Conservation (phyloP, 2,113 vertebrate genomes). For the Calonectris borealis region DNA sequence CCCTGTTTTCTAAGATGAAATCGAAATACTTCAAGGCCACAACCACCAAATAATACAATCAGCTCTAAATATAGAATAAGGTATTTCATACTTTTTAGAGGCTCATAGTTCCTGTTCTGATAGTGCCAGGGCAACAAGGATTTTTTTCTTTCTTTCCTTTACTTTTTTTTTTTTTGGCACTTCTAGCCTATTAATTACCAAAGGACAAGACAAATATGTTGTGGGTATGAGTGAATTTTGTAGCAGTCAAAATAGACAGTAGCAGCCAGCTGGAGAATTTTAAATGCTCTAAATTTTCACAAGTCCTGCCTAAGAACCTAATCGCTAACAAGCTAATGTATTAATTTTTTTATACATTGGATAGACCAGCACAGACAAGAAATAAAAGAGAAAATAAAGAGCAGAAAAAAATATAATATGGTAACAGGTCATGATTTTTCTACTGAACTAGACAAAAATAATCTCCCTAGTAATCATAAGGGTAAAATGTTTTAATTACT, state of each 20-base stretch:
- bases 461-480: background rate
- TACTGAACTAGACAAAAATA: background rate
- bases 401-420: background rate
- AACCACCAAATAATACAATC: conserved; percentile 22
- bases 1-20: conserved; percentile 54
- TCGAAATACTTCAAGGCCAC: conserved; percentile 63
- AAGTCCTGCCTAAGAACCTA: conserved; percentile 33
- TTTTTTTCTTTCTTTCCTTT: background rate
- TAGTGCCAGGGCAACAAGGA: background rate
- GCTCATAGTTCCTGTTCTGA: conserved; percentile 2
- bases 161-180: background rate
- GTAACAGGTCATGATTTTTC: background rate
- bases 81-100: conserved; percentile 38
- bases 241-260: conserved; percentile 49
- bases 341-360: background rate
- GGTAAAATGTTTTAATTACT: conserved; percentile 10
- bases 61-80: conserved; percentile 27
- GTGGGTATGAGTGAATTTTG: conserved; percentile 35
- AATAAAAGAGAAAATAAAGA: background rate
- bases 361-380: background rate
- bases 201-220: conserved; percentile 60
- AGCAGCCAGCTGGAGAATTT: conserved; percentile 53
- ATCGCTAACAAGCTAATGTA: conserved; percentile 22
- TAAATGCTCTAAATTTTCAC: conserved; percentile 54
- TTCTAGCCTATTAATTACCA: conserved; percentile 14